These are phyloP conservation scores for Platerodrilus igneus DNA, from an alignment of 2,888 invertebrate species.

Conservation along the genomic window DNA sequence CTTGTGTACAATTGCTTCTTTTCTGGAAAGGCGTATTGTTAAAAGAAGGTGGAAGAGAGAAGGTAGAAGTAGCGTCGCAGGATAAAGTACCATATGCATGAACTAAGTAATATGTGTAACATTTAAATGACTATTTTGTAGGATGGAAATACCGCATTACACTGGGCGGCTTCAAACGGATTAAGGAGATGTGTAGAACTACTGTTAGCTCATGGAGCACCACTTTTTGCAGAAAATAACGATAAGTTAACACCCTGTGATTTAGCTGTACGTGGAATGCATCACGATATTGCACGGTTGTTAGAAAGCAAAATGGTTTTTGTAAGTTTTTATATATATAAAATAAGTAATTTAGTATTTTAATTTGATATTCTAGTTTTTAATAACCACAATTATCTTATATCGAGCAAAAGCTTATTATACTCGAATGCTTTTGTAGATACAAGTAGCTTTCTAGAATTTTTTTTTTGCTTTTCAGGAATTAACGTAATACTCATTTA, in stretches of 20 bases:
- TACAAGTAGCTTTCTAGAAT: background rate
- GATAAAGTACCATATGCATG: no score
- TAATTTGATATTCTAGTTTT: no score
- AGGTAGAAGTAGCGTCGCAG: constrained; percentile 54
- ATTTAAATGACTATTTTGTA: constrained; percentile 34
- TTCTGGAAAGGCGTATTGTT: constrained; percentile 57
- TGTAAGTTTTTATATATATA: no score
- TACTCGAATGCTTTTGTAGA: no score
- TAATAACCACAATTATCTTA: no score
- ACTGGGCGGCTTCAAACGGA: constrained; percentile 60
- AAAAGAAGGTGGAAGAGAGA: constrained; percentile 55
- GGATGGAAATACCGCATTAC: constrained; percentile 63
- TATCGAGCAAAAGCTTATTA: no score
- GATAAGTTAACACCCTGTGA: constrained; percentile 63
- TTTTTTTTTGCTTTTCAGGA: no score
- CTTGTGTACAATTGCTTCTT: constrained; percentile 58
- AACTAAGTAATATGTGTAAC: constrained; percentile 15
- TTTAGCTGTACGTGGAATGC: constrained; percentile 56
- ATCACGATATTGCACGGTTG: constrained; percentile 58
- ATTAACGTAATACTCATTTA: no score
- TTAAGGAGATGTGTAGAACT: constrained; percentile 60
- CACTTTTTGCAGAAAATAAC: constrained; percentile 59
- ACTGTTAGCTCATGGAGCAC: constrained; percentile 56
- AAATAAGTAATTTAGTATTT: no score
- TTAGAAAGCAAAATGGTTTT: constrained; percentile 67